Evolutionary conservation across 2,113 vertebrate species (phyloP), one percentile per base, ranked within the genome.

Genomic region (Trematocara variabile): DNA sequence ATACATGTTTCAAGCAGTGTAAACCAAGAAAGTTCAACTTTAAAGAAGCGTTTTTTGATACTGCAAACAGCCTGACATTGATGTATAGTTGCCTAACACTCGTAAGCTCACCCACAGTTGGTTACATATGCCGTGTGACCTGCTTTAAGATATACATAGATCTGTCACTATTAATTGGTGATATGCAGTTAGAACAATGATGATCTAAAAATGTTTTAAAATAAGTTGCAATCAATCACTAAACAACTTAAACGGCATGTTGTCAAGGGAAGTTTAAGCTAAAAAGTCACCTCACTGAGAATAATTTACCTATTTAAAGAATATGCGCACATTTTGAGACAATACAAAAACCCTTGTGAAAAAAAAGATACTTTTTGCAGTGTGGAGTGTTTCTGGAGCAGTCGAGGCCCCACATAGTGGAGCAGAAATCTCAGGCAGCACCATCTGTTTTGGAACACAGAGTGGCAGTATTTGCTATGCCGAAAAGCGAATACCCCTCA

Each of bases 401-500:
- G 82, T 60, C 14, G 28, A 50, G 11, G 48, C 14, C 37, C 56
- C 37, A 46, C 10, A 86, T 58, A 77, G 68, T 11, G 4, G 52
- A 83, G 85, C 20, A 77, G 22, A 79, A 85, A 30, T 85, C 52
- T 86, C 65, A 80, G 41, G 87, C 87, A 91, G 93, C 93, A 95
- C 91, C 79, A 55, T 93, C 94, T 84, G 82, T 53, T 85, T 92
- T 88, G 90, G 79, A 91, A 95, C 96, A 95, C 95, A 94, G 83
- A 93, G 96, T 94, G 96, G 95, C 96, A 96, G 94, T 95, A 93
- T 96, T 96, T 92, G 87, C 95, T 96, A 83, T 92, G 77, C 80
- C 82, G 87, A 89, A 85, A 91, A 90, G 63, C 18, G 77, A 89
- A 84, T 63, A 54, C 60, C 12, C 44, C 77, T 86, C 54, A 13